These are phyloP conservation scores for Pyrocephalus nanus DNA, from an alignment of 2,797 vertebrate species.

Conservation along the genomic window DNA sequence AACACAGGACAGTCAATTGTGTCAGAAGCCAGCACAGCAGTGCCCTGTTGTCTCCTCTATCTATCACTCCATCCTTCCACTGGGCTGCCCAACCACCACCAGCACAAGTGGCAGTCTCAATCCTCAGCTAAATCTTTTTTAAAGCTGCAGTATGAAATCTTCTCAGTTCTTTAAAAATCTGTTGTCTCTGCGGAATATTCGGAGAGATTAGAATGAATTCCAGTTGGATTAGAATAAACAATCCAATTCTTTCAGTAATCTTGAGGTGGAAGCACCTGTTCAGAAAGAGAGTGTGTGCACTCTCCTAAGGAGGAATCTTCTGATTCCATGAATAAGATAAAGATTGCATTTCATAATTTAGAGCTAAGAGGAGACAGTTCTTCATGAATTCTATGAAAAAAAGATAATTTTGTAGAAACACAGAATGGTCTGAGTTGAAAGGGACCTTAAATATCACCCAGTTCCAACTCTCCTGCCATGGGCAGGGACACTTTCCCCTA, in stretches of 20 bases:
- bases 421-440: not conserved
- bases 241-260: not conserved
- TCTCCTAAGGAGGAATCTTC: not conserved
- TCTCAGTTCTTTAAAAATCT: not conserved
- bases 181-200: not conserved
- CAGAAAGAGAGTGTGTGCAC: not conserved
- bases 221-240: not conserved
- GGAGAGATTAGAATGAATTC: not conserved
- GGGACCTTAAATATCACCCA: not conserved
- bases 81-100: not conserved
- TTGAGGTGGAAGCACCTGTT: not conserved
- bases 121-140: not conserved
- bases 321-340: not conserved
- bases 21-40: not conserved
- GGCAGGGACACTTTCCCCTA: not conserved
- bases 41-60: not conserved
- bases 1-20: not conserved
- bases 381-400: not conserved
- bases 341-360: not conserved
- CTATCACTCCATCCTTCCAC: not conserved
- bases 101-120: not conserved
- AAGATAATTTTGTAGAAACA: not conserved
- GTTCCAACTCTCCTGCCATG: fast-evolving
- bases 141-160: not conserved
- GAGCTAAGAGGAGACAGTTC: not conserved